These are phyloP conservation scores for Tetragonula clypearis DNA, from an alignment of 1,140 invertebrate genomes.

Conservation along the genomic window DNA sequence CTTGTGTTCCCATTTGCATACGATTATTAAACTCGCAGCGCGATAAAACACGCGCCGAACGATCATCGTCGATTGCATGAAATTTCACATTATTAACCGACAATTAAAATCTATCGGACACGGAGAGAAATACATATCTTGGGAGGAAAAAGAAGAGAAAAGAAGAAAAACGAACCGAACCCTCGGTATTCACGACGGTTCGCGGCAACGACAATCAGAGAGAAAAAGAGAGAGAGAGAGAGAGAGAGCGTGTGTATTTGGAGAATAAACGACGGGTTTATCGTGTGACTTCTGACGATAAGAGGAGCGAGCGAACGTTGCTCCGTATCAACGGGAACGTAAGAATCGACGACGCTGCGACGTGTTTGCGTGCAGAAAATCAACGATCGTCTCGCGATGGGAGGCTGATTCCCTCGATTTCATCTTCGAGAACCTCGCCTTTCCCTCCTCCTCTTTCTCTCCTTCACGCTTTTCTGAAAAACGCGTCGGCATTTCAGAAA, in stretches of 20 bases:
- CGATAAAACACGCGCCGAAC: constrained; percentile 7
- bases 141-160: not conserved
- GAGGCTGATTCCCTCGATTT: constrained; percentile 18
- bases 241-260: constrained; percentile 39
- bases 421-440: no score
- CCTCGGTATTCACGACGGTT: not conserved
- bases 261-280: constrained; percentile 65
- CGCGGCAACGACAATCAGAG: not conserved
- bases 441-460: not conserved
- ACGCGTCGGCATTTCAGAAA: not conserved
- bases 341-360: constrained; percentile 52
- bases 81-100: not conserved
- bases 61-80: not conserved
- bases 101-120: not conserved
- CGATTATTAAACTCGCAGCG: constrained; percentile 20
- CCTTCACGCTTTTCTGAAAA: no score
- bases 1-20: constrained; percentile 19
- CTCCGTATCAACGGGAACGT: constrained; percentile 60
- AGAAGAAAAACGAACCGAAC: not conserved
- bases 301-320: constrained; percentile 58
- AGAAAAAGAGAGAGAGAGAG: no score
- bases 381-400: constrained; percentile 32
- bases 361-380: constrained; percentile 54
- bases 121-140: not conserved
- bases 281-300: constrained; percentile 66